These are phyloP conservation scores for Oceanodroma tethys DNA, from an alignment of 2,113 vertebrate genomes.

Conservation along the genomic window DNA sequence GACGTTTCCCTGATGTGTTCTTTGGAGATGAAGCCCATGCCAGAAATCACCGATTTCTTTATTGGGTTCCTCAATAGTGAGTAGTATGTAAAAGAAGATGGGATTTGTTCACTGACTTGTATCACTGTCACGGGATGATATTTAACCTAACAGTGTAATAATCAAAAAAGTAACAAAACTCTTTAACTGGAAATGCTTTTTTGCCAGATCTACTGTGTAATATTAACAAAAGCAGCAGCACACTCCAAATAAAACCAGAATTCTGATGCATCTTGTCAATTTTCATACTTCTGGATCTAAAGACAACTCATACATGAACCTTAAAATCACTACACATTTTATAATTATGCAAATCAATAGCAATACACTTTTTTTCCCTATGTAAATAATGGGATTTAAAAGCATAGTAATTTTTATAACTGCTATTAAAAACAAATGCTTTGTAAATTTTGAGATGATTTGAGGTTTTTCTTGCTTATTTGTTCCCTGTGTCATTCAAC, in stretches of 20 bases:
- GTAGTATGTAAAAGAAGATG: background rate
- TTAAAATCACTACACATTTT: background rate
- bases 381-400: background rate
- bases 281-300: background rate
- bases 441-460: background rate
- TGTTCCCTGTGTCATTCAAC: background rate
- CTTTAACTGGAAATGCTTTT: background rate
- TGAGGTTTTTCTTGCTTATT: background rate
- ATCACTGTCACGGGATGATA: background rate
- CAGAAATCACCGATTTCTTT: background rate
- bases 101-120: background rate
- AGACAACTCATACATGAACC: background rate
- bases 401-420: background rate
- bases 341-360: background rate
- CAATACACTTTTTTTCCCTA: background rate
- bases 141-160: background rate
- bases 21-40: background rate
- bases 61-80: background rate
- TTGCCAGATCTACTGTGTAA: background rate
- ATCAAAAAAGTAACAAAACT: background rate
- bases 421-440: background rate
- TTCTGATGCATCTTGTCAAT: background rate
- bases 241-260: background rate
- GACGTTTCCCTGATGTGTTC: fast-evolving
- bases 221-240: background rate